Evolutionary conservation across 2,113 vertebrate genomes (phyloP).

Genomic region (Macquaria australasica): DNA sequence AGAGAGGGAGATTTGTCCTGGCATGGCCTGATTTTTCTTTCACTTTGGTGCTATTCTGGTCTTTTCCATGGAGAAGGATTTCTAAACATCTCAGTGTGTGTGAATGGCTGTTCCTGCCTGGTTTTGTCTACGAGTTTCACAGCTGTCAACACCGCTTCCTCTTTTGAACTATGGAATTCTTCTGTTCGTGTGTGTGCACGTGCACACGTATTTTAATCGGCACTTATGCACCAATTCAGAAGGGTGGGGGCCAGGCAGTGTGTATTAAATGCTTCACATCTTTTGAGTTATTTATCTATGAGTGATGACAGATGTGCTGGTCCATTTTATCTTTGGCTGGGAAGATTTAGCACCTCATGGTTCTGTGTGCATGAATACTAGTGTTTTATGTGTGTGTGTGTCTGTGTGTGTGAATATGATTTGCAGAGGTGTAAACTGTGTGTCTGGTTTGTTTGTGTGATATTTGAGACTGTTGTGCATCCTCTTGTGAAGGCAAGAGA

Average conservation of each 20-base stretch:
- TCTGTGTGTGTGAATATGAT: slow-evolving; percentile 18
- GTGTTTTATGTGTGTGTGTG: slow-evolving; percentile 19
- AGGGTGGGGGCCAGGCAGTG: neutral
- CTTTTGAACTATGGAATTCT: slow-evolving; percentile 39
- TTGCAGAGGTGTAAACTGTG: slow-evolving; percentile 26
- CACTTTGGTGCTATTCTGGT: slow-evolving; percentile 51
- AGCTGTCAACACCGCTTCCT: slow-evolving; percentile 63
- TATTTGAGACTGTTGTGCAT: slow-evolving; percentile 37
- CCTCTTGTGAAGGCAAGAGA: slow-evolving; percentile 56
- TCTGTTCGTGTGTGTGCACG: slow-evolving; percentile 10
- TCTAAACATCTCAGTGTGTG: slow-evolving; percentile 57
- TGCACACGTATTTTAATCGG: slow-evolving; percentile 34
- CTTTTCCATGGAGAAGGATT: slow-evolving; percentile 59
- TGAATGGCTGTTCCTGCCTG: slow-evolving; percentile 50
- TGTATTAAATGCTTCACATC: slow-evolving; percentile 63
- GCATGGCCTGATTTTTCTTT: slow-evolving; percentile 45
- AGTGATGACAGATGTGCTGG: slow-evolving; percentile 59
- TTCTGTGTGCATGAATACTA: slow-evolving; percentile 21
- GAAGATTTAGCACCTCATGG: slow-evolving; percentile 57
- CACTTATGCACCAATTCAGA: slow-evolving; percentile 17
- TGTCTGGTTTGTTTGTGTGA: slow-evolving; percentile 32
- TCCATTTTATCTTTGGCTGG: slow-evolving; percentile 42
- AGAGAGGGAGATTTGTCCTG: slow-evolving; percentile 33
- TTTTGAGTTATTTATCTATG: slow-evolving; percentile 51
- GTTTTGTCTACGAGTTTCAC: slow-evolving; percentile 61